Evolutionary conservation across 2,113 vertebrate genomes (phyloP).

Genomic region (Epinephelus fuscoguttatus): DNA sequence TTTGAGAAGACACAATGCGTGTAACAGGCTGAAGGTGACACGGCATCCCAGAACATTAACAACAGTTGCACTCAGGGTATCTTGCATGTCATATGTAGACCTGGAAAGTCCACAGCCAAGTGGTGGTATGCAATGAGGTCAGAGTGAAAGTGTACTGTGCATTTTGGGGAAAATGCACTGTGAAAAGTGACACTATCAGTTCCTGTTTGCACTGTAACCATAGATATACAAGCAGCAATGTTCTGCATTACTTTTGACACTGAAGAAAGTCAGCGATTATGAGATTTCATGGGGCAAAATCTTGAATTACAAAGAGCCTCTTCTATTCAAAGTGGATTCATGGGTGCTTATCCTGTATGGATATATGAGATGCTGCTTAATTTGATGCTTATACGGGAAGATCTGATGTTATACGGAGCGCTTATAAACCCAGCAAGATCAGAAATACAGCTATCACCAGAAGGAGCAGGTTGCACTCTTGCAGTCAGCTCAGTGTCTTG

Average conservation of each 20-base stretch:
- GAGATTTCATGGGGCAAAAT: not conserved
- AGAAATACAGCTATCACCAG: not conserved
- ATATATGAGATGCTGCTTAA: no score
- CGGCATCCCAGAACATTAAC: no score
- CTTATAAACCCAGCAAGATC: not conserved
- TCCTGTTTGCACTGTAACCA: not conserved
- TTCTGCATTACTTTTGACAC: not conserved
- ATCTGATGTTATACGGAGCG: not conserved
- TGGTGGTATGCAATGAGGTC: no score
- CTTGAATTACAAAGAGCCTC: not conserved
- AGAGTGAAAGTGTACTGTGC: no score
- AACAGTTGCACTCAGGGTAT: no score
- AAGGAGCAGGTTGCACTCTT: not conserved
- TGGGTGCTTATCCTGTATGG: not conserved
- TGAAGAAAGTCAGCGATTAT: no score
- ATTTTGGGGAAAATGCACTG: no score
- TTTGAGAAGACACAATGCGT: no score
- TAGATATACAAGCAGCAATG: not conserved
- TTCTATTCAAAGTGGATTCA: not conserved
- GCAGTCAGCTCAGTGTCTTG: not conserved
- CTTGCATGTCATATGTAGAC: no score
- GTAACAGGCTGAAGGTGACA: no score
- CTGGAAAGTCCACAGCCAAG: no score
- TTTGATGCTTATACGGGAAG: not conserved
- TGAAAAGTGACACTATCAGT: no score